Percentiles rank a stretch among this genome's conserved stretches.
phyloP scores from a whole-genome alignment of 1,140 invertebrate genomes.

The Apis cerana region DNA sequence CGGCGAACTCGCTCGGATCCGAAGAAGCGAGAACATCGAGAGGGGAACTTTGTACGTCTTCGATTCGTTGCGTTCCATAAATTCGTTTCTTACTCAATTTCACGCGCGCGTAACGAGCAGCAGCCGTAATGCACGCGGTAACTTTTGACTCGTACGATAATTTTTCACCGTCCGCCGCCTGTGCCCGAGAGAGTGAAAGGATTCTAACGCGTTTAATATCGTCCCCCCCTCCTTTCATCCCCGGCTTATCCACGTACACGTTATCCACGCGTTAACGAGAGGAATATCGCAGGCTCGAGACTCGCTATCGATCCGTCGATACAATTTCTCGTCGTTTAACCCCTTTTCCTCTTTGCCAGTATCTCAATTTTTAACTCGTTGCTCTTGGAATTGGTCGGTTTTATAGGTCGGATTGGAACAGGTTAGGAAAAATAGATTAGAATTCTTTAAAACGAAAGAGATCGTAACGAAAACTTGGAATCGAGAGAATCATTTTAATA shows the following conservation, averaged over 20 bases:
- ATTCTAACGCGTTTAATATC: conserved; percentile 33
- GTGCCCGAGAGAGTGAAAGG: conserved; percentile 25
- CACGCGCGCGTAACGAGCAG: conserved; percentile 44
- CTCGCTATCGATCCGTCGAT: conserved; percentile 1
- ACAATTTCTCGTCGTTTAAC: neutral
- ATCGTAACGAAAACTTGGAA: neutral
- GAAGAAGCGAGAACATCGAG: neutral
- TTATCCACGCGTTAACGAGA: conserved; percentile 1
- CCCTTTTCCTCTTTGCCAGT: accelerated
- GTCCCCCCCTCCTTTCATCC: neutral
- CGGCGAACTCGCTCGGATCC: neutral
- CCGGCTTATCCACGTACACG: neutral
- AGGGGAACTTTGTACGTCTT: conserved; percentile 32
- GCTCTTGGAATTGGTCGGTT: neutral
- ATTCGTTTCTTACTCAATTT: conserved; percentile 45
- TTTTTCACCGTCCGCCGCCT: conserved; percentile 23
- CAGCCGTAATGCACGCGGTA: conserved; percentile 31
- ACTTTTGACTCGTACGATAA: conserved; percentile 27
- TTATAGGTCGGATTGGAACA: conserved; percentile 7
- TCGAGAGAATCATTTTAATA: conserved; percentile 42
- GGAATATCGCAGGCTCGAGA: neutral
- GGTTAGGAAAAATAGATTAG: no score
- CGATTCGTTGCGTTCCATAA: conserved; percentile 43
- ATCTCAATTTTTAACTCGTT: no score
- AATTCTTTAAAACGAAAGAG: no score